Conservation (phyloP, 2,113 vertebrate genomes). For the Erythrocercus mccallii region DNA sequence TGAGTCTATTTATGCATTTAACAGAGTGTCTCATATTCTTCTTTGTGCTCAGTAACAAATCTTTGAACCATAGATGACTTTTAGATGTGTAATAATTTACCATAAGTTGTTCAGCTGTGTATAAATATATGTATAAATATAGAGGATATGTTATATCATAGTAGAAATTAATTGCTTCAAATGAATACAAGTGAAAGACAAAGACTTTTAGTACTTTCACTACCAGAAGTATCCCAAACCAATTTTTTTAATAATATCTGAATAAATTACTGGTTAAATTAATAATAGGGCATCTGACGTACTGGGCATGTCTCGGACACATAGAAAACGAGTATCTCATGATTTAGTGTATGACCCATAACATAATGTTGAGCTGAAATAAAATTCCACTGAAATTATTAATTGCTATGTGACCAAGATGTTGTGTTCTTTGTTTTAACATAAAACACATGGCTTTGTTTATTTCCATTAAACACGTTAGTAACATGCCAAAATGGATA, state of each 20-base stretch:
- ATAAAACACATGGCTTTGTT: conserved; percentile 43
- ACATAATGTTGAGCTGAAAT: conserved; percentile 29
- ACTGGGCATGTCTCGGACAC: not conserved
- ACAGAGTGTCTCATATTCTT: not conserved
- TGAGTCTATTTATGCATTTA: conserved; percentile 34
- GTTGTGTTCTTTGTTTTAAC: conserved; percentile 24
- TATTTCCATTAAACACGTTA: conserved; percentile 37
- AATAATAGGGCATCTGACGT: not conserved
- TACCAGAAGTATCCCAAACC: not conserved
- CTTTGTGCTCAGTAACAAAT: not conserved
- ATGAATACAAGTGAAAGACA: not conserved
- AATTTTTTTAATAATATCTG: not conserved
- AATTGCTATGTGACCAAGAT: not conserved
- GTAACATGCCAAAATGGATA: conserved; percentile 8
- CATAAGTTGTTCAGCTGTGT: not conserved
- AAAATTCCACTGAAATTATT: conserved; percentile 39
- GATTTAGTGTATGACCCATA: not conserved
- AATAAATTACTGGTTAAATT: conserved; percentile 12
- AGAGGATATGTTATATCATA: not conserved
- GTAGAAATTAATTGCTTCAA: not conserved
- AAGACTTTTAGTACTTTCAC: not conserved
- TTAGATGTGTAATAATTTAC: not conserved
- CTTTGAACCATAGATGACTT: not conserved
- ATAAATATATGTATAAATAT: not conserved
- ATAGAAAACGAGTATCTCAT: not conserved